Conservation (phyloP, 2,888 invertebrate species). For the Drosophila falleni region DNA sequence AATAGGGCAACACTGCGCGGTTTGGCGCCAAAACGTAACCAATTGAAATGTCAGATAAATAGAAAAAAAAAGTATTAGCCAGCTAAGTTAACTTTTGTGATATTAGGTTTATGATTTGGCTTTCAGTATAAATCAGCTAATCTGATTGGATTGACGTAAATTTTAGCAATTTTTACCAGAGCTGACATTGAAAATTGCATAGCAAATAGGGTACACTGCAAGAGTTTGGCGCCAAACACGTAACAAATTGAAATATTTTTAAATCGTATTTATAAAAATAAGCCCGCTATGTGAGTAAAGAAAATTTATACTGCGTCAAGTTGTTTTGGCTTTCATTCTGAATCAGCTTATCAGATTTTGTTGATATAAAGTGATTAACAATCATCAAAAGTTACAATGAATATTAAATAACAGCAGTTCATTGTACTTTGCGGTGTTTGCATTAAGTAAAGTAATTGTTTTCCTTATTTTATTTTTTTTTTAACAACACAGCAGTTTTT, state of each 20-base stretch:
- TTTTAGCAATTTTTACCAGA: slow-evolving; percentile 10
- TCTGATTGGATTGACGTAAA: neutral
- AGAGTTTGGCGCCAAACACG: slow-evolving; percentile 32
- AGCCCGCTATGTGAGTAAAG: slow-evolving; percentile 9
- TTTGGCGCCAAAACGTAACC: slow-evolving; percentile 36
- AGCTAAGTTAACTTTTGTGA: neutral
- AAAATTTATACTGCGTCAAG: neutral
- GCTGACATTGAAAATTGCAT: slow-evolving; percentile 4
- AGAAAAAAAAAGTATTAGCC: slow-evolving; percentile 3
- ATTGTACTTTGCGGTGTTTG: neutral
- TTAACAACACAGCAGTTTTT: slow-evolving; percentile 47
- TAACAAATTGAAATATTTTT: slow-evolving; percentile 31
- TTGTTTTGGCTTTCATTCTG: neutral
- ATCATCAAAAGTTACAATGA: too few relatives aligned
- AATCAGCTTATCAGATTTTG: neutral
- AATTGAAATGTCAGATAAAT: slow-evolving; percentile 26
- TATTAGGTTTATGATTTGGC: neutral
- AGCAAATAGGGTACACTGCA: slow-evolving; percentile 29
- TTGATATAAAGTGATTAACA: neutral
- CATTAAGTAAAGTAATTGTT: neutral
- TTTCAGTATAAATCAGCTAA: neutral
- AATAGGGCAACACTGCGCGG: slow-evolving; percentile 32
- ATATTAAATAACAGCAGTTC: neutral
- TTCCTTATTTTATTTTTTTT: slow-evolving; percentile 2
- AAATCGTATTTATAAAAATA: neutral